Base-by-base conservation (phyloP, 2,113 vertebrate species). In the Stegostoma tigrinum region DNA sequence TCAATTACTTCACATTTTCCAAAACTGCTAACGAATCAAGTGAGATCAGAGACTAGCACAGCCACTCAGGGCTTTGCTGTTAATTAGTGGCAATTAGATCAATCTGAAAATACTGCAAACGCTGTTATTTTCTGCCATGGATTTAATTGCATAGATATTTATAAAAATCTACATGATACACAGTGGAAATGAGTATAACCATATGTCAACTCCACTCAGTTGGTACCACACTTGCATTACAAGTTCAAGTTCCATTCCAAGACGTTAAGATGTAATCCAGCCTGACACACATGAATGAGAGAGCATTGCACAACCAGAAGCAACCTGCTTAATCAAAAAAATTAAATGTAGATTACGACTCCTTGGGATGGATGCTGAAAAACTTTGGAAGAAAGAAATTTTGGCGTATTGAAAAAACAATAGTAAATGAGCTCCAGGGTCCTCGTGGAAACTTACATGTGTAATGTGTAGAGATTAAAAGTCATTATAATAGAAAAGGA, bases 1-100 rank as follows among this genome's bases (percentile, higher is more conserved):
- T 94, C 66, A 94, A 94, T 94, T 94, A 94, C 38, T 42, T 70
- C 66, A 70, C 64, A 45, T 94, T 42, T 38, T 70, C n/a, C 67
- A 30, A 38, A 94, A 70, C n/a, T 94, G 66, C 24, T 21, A 67
- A n/a, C 21, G 64, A 38, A 38, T 94, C 90, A 70, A 27, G 93
- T 94, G 23, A 70, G 64, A 94, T 42, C 64, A 70, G 64, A 94
- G 30, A 42, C 91, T 42, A 68, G 21, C 42, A 94, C 17, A 70
- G n/a, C 21, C 66, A 45, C 61, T 94, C 8, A 45, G 38, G 38
- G 66, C 66, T 42, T 70, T 38, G 45, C 70, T 38, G 70, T 94
- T 94, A 70, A 68, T 94, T 70, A 94, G 10, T 27, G 38, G 15
- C 38, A 94, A 70, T 94, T 70, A 94, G 93, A 24, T 67, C 34